Base-by-base conservation (phyloP, 2,113 vertebrate genomes). In the Oxygymnocypris stewartii region DNA sequence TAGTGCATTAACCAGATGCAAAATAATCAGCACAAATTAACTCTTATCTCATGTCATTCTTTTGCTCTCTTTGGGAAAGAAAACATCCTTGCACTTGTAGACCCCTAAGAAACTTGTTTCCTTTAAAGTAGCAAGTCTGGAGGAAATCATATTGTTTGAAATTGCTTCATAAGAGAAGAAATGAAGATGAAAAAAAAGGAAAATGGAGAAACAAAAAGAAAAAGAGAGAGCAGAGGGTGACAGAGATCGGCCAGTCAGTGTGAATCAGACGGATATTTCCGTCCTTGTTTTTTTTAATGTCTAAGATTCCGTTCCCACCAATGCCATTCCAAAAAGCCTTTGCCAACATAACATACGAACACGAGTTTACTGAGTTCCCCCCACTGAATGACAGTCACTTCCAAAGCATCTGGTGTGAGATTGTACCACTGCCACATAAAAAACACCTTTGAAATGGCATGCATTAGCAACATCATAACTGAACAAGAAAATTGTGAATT, bases 81-180 rank as follows among this genome's bases (percentile, higher is more conserved):
- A 61, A 79, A 16, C 84, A 79, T 77, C 85, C 49, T 83, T 71
- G 87, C 51, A 87, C 88, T 87, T 67, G 47, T 49, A 61, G 88
- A 87, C n/a, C 77, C 67, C 44, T 69, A 57, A 76, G 71, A 87
- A 25, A 83, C 79, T 61, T 25, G 35, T 84, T 87, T 87, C 82
- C 82, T 75, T 69, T 85, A 87, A 73, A 57, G 87, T 88, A 63
- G 67, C 86, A 74, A 85, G 79, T 85, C 83, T 88, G 71, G 71
- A 90, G 90, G 89, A 91, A 91, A 90, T 89, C 86, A 91, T 91
- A 90, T 90, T 90, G 91, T 90, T 89, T 86, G 37, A 88, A 78
- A 91, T 91, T 90, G 88, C 90, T 91, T 91, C 90, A 90, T 91
- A 89, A 86, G 77, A 91, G 47, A 87, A 88, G 61, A 87, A 89